Evolutionary conservation across 2,888 invertebrate genomes (phyloP), one percentile per base, ranked within the genome.

Genomic region (Nomada ruficornis): DNA sequence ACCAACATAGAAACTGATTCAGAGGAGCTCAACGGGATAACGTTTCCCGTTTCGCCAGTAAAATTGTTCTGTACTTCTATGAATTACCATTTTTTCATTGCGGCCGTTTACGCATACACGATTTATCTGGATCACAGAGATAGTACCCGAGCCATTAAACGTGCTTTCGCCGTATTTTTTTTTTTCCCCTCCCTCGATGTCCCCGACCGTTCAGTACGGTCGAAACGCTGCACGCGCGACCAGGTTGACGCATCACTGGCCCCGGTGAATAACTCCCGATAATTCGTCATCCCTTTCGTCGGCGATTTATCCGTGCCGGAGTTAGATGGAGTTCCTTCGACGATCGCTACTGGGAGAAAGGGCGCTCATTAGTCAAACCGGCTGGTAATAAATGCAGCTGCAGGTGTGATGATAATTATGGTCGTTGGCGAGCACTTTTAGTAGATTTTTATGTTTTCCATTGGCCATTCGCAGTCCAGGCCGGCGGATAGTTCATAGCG

Each of bases 51-150:
- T n/a, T 42, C 52, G 29, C 20, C 52, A 23, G 44, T 29, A 7
- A 18, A 65, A 65, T 59, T 67, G 29, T 26, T 55, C 55, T 50
- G 50, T n/a, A 4, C 10, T 36, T 47, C 36, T 20, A 18, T 50
- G 70, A 70, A 71, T 67, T 26, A 71, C 54, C 71, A 71, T 62
- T 80, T 72, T 65, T 67, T 60, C 79, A 65, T 70, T 52, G 84
- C 80, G 73, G 79, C 78, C 84, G 82, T 84, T 88, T 84, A 82
- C 83, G 80, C 80, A 78, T 77, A 86, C 80, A 83, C 77, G 83
- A 68, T 59, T 71, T 84, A 84, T 85, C 86, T 77, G 76, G 64
- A 64, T 74, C 63, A 50, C 26, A 64, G 74, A 55, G 60, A 44
- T 62, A 64, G 57, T 62, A 67, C 73, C 69, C 77, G 75, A 65